A percentile compares a stretch with the other conserved stretches of the same genome.
Evolutionary conservation across 2,888 invertebrate species (phyloP).

Genomic region (Anaspis maculata): DNA sequence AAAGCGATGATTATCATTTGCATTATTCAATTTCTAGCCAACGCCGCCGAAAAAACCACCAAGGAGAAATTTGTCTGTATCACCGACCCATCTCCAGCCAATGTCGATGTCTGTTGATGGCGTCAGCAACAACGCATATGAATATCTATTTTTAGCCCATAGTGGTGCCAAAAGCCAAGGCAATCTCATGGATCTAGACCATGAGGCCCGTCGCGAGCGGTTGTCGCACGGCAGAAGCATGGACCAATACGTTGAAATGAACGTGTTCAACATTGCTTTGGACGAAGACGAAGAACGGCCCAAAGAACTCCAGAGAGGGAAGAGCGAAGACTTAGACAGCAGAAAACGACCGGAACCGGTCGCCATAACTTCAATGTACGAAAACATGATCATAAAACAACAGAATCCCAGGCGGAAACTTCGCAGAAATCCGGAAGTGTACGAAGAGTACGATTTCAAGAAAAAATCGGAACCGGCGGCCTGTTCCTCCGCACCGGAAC

Average conservation of each 20-base stretch:
- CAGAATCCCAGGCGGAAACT: slow-evolving; percentile 66
- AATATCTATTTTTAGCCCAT: slow-evolving; percentile 55
- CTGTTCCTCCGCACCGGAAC: slow-evolving; percentile 35
- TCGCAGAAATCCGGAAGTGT: slow-evolving; percentile 52
- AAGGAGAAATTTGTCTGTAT: slow-evolving; percentile 74
- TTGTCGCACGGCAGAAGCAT: slow-evolving; percentile 65
- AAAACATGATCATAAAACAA: slow-evolving; percentile 62
- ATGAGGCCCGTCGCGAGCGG: slow-evolving; percentile 41
- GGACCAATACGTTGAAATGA: slow-evolving; percentile 73
- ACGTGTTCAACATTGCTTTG: slow-evolving; percentile 44
- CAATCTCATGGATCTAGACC: slow-evolving; percentile 59
- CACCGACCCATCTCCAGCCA: slow-evolving; percentile 66
- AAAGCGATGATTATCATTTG: too few relatives aligned
- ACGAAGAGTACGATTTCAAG: slow-evolving; percentile 53
- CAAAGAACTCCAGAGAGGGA: slow-evolving; percentile 39
- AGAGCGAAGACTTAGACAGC: slow-evolving; percentile 40
- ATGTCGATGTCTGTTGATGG: slow-evolving; percentile 50
- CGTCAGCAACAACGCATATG: slow-evolving; percentile 54
- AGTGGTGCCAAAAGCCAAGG: slow-evolving; percentile 62
- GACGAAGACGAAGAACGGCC: slow-evolving; percentile 34
- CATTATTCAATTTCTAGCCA: slow-evolving; percentile 51
- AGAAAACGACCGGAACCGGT: slow-evolving; percentile 53
- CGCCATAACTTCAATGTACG: slow-evolving; percentile 65
- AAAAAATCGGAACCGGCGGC: slow-evolving; percentile 33
- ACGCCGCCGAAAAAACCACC: slow-evolving; percentile 88